Conservation (phyloP, 2,113 vertebrate genomes). For the Datnioides undecimradiatus region DNA sequence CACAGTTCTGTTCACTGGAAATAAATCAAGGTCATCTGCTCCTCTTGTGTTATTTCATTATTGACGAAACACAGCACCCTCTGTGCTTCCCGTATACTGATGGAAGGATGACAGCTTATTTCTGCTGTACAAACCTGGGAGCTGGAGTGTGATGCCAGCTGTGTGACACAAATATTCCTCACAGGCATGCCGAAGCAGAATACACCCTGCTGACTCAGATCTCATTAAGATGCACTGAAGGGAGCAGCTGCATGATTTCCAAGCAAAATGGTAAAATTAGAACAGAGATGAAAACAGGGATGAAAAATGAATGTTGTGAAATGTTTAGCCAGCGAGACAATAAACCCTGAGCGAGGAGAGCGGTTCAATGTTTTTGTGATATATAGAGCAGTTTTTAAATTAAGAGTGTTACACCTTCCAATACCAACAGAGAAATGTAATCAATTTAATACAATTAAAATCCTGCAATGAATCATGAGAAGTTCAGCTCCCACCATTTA, state of each 20-base stretch:
- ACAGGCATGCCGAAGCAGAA: conserved; percentile 36
- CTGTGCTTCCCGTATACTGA: background rate
- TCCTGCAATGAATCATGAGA: background rate
- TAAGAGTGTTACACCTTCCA: background rate
- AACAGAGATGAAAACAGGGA: conserved; percentile 22
- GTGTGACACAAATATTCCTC: conserved; percentile 60
- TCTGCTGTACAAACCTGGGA: background rate
- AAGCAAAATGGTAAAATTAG: conserved; percentile 61
- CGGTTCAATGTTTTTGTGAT: background rate
- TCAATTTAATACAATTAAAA: background rate
- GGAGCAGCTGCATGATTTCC: conserved; percentile 52
- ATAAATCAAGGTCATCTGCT: conserved; percentile 27
- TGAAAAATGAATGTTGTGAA: conserved; percentile 54
- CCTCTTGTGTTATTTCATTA: conserved; percentile 16
- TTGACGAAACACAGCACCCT: conserved; percentile 15
- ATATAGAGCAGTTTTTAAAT: background rate
- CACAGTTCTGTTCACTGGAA: conserved; percentile 8
- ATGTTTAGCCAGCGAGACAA: conserved; percentile 41
- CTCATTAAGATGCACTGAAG: conserved; percentile 68
- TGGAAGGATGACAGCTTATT: conserved; percentile 15
- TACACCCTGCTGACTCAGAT: conserved; percentile 69
- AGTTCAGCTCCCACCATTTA: background rate
- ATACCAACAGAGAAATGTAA: background rate
- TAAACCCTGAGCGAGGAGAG: conserved; percentile 8
- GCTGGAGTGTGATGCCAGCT: conserved; percentile 42